phyloP scores from a whole-genome alignment of 2,113 vertebrate species.

The Lamprologus ornatipinnis region DNA sequence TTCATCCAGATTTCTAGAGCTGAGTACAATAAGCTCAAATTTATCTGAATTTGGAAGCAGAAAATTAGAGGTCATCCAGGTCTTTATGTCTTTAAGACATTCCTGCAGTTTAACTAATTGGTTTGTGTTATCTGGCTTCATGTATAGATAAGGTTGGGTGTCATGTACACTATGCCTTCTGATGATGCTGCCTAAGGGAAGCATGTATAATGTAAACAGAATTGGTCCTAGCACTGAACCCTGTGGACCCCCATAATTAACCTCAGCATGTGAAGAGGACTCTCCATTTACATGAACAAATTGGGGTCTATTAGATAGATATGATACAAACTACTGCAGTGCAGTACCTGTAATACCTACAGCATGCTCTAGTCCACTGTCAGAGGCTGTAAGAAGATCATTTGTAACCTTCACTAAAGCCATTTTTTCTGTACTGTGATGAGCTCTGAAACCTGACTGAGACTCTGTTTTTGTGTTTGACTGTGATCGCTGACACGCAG shows the following conservation, averaged over 20 bases:
- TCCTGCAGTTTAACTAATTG: not conserved
- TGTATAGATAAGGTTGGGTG: not conserved
- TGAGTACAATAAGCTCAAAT: not conserved
- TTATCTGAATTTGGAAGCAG: not conserved
- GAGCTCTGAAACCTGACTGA: not conserved
- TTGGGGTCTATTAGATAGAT: not conserved
- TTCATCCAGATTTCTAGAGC: not conserved
- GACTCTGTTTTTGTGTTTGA: not conserved
- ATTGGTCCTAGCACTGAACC: not conserved
- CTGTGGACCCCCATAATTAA: not conserved
- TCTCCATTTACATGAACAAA: not conserved
- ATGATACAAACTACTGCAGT: not conserved
- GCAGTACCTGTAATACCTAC: not conserved
- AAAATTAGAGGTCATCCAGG: not conserved
- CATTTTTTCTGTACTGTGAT: not conserved
- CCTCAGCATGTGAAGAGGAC: not conserved
- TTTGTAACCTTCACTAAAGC: not conserved
- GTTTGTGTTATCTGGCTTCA: not conserved
- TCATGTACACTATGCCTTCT: accelerated
- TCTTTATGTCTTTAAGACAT: not conserved
- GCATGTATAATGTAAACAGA: not conserved
- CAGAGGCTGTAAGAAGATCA: not conserved
- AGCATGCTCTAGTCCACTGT: not conserved
- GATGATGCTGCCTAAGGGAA: not conserved
- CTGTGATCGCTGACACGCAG: not conserved